Base-by-base conservation (phyloP, 2,888 invertebrate species). In the Apodemia hepburni region DNA sequence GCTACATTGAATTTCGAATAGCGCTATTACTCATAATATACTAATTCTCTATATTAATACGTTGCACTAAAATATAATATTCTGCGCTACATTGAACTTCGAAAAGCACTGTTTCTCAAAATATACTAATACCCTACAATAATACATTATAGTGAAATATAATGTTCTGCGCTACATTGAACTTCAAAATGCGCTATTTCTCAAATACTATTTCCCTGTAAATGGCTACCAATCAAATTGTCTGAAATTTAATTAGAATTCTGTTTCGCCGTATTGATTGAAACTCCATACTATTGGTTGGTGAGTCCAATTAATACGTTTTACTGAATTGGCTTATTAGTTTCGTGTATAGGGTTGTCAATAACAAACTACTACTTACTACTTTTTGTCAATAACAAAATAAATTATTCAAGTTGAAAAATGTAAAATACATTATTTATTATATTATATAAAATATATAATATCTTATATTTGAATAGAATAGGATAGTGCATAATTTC, bases 171-270 rank as follows among this genome's bases (percentile, higher is more conserved):
- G 27, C 54, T 12, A 54, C 54, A 54, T 12, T 22, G 54, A 27
- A 27, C 54, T 18, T 54, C 29, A 27, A 15, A 54, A 54, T 29
- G 54, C 54, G 27, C 27, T 29, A 27, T 18, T 22, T 18, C 27
- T 29, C 54, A 57, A 57, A 57, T 57, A 57, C 54, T 29, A 57
- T 57, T 29, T 22, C 54, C 7, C 2, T 27, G 15, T 15, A 57
- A 57, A 57, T 8, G 12, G 29, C 54, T 57, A 57, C 54, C n/a
- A 27, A 29, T 27, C 54, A 57, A 57, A 57, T 57, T 1, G 54
- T n/a, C 29, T n/a, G 15, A 57, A 57, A 57, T 57, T 54, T 57
- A 57, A 57, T 57, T 57, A 57, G 54, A 57, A 15, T 27, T 57
- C 54, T 27, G 54, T 57, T 29, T 57, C 27, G 27, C 54, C 15